phyloP scores from a whole-genome alignment of 2,888 invertebrate genomes.

The Pseudeuparius sepicola region DNA sequence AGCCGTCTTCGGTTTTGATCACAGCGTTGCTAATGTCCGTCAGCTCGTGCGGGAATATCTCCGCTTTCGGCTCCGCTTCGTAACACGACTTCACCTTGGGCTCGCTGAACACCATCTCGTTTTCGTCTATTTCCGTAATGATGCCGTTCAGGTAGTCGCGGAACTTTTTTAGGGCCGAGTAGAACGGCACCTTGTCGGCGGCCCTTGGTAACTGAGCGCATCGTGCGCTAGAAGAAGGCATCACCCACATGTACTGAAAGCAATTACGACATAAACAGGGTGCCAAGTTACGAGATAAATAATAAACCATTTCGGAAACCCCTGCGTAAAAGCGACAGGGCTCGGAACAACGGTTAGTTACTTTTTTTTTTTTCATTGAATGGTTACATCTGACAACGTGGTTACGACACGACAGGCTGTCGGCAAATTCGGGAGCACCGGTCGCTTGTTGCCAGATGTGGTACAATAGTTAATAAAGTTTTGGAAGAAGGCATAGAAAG shows the following conservation, averaged over 20 bases:
- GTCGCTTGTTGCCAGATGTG: no score
- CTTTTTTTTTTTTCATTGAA: no score
- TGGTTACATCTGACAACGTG: no score
- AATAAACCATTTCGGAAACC: no score
- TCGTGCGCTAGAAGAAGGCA: constrained; percentile 96
- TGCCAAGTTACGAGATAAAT: no score
- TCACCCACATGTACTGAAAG: constrained; percentile 92
- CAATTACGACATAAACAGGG: constrained; percentile 17
- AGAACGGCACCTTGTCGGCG: constrained; percentile 96
- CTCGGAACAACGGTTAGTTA: no score
- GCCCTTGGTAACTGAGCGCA: constrained; percentile 96
- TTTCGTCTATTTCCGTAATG: constrained; percentile 73
- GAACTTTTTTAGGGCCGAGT: constrained; percentile 89
- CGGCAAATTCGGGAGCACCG: no score
- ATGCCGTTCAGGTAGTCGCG: constrained; percentile 87
- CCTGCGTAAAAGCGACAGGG: no score
- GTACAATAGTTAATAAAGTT: no score
- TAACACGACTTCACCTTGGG: constrained; percentile 56
- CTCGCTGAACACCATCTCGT: constrained; percentile 77
- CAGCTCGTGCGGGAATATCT: constrained; percentile 36
- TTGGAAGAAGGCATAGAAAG: no score
- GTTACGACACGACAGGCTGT: no score
- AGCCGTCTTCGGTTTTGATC: constrained; percentile 51
- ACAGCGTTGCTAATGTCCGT: constrained; percentile 43
- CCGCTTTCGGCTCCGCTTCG: constrained; percentile 45